Evolutionary conservation across 1,140 invertebrate genomes (phyloP), one percentile per base, ranked within the genome.

Genomic region (Drosophila persimilis): DNA sequence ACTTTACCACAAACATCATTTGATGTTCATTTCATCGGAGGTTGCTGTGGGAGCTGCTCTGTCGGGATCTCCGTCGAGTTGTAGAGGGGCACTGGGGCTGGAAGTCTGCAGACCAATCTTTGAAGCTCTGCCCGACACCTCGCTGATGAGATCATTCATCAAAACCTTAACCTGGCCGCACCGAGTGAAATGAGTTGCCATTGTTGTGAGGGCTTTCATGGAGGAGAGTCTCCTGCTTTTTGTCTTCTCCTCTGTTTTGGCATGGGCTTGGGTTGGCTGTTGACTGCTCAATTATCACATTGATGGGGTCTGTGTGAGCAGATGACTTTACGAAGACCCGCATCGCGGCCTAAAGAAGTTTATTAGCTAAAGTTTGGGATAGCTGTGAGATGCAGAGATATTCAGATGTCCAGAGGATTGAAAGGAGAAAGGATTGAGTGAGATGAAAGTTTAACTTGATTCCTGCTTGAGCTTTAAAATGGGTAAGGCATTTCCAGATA

Each of bases 81-180:
- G 29, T 8, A 3, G 54, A 15, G 8, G 39, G 51, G 59, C 59
- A 44, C 70, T 54, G 54, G 17, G 64, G 63, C 4, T 26, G 24
- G 24, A 20, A 20, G 20, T 20, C 26, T 29, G 26, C 2, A 9
- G 8, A 31, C 67, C 73, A 75, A 80, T 85, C 80, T 80, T 80
- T 78, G 80, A 45, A 71, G 66, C 75, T 81, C 65, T 59, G 59
- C 65, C 76, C 81, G 81, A 86, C 81, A 86, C 81, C 88, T 90
- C 83, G 73, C 70, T 90, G 89, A 90, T 90, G 89, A 89, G 88
- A 90, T 90, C 89, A 90, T 90, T 90, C 89, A 90, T 90, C 89
- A 90, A 85, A 48, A 72, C 61, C 73, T 50, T 63, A 81, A 79
- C 63, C 81, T 61, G 86, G 69, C 35, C 11, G 4, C 31, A 55